Evolutionary conservation across 92 coral and sea anemone species (phyloP).

Genomic region (Palythoa grandis): DNA sequence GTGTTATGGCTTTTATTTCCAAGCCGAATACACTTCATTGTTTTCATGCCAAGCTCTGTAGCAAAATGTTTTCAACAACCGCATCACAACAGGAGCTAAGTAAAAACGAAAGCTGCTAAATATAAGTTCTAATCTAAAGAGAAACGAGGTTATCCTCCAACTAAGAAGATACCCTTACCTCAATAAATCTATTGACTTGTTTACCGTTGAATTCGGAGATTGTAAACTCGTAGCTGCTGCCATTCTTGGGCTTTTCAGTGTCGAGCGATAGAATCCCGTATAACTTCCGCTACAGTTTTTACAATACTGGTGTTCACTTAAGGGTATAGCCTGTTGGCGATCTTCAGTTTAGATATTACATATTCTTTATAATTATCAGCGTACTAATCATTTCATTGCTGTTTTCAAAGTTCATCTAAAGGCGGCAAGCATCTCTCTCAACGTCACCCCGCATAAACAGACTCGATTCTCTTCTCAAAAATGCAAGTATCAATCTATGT

Average conservation of each 20-base stretch:
- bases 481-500: background rate
- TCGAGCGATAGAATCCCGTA: background rate
- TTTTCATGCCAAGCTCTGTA: background rate
- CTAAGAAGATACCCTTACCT: conserved; percentile 10
- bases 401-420: background rate
- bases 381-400: background rate
- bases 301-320: background rate
- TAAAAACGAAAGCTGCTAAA: background rate
- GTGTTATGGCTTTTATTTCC: background rate
- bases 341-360: background rate
- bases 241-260: background rate
- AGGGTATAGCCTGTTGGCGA: background rate
- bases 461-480: background rate
- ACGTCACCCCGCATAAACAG: background rate
- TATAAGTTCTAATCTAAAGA: background rate
- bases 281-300: background rate
- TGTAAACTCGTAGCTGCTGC: conserved; percentile 26
- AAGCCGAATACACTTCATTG: background rate
- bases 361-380: background rate
- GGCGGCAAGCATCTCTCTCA: background rate
- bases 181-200: background rate
- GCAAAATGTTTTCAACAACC: background rate
- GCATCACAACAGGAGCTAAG: background rate
- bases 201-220: background rate
- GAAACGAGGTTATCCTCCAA: background rate